A percentile compares a stretch with the other conserved stretches of the same genome.
These are phyloP conservation scores for Cecidostiba fungosa DNA, from an alignment of 2,888 invertebrate genomes.

Conservation along the genomic window DNA sequence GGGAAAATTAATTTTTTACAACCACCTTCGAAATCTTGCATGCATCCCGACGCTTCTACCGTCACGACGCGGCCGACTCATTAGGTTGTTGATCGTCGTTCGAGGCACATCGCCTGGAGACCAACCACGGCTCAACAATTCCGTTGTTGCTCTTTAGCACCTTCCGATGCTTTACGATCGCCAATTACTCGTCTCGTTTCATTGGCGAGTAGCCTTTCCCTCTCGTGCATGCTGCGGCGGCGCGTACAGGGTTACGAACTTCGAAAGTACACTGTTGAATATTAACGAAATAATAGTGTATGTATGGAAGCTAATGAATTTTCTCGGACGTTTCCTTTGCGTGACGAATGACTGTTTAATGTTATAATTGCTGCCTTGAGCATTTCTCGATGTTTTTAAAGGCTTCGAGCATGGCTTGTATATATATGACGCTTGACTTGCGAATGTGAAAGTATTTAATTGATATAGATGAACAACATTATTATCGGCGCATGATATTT, in stretches of 20 bases:
- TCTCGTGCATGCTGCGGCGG: neutral
- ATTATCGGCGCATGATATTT: neutral
- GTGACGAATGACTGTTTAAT: conserved; percentile 1
- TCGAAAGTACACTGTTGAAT: conserved; percentile 43
- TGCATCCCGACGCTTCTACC: too few species aligned
- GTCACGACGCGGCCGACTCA: conserved; percentile 46
- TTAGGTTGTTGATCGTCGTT: conserved; percentile 69
- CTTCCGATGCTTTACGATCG: conserved; percentile 75
- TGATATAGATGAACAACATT: neutral
- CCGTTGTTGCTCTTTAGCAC: conserved; percentile 72
- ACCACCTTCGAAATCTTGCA: neutral
- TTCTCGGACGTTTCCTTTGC: neutral
- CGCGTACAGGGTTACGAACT: conserved; percentile 29
- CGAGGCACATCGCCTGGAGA: conserved; percentile 56
- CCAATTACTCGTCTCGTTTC: conserved; percentile 71
- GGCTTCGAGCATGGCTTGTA: neutral
- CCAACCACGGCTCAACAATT: conserved; percentile 69
- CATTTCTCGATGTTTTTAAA: neutral
- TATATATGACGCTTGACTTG: neutral
- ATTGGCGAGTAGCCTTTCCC: conserved; percentile 13
- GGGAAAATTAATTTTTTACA: conserved; percentile 8
- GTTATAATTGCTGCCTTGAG: neutral
- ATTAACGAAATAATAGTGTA: conserved; percentile 35
- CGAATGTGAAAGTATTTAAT: conserved; percentile 9
- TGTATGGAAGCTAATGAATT: conserved; percentile 4